Percentiles rank a stretch among this genome's conserved stretches.
phyloP scores from a whole-genome alignment of 2,113 vertebrate species.

The Clarias magur region DNA sequence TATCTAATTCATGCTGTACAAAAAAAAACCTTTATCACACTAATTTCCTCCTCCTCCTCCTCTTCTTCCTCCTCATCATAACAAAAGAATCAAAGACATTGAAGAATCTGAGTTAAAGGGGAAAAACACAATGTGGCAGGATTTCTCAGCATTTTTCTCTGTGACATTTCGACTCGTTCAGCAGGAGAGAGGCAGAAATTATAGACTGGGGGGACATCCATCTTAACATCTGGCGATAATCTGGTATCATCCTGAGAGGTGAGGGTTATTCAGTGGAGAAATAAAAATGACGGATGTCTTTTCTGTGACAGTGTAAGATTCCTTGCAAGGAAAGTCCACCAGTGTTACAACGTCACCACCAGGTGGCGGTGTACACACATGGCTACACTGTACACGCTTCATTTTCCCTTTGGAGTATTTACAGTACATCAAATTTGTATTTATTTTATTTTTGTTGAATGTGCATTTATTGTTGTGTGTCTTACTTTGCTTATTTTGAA shows the following conservation, averaged over 20 bases:
- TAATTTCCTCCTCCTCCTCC: too few species aligned
- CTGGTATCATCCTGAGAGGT: neutral
- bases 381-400: neutral
- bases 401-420: neutral
- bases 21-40: too few species aligned
- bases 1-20: too few species aligned
- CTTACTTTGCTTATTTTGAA: too few species aligned
- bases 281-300: slow-evolving; percentile 14
- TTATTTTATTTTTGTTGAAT: neutral
- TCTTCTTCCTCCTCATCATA: too few species aligned
- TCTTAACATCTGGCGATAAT: slow-evolving; percentile 7
- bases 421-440: neutral
- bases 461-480: neutral
- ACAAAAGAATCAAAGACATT: neutral
- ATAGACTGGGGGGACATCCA: neutral
- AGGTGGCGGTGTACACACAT: slow-evolving; percentile 32
- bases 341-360: neutral
- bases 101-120: neutral
- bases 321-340: neutral
- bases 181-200: neutral
- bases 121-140: neutral
- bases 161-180: neutral
- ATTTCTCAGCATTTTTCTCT: neutral
- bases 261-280: neutral
- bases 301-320: neutral